Evolutionary conservation across 2,113 vertebrate species (phyloP).

Genomic region (Trichechus manatus): DNA sequence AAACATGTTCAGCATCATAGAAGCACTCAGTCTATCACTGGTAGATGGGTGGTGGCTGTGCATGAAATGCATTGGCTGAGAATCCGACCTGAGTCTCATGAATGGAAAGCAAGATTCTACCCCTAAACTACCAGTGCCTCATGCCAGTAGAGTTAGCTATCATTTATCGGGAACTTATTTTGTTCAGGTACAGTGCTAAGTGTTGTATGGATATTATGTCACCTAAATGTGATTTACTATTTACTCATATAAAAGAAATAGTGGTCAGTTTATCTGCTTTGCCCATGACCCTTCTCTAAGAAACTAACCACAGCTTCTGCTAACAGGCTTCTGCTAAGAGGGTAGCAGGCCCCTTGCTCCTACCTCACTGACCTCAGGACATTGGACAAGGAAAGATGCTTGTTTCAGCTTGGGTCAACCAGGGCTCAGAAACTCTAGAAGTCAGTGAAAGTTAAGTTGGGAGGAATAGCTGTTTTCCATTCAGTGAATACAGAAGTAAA

Average conservation of each 20-base stretch:
- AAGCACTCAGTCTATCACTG: too few relatives aligned
- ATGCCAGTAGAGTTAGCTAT: too few relatives aligned
- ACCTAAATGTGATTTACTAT: neutral
- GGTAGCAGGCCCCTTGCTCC: neutral
- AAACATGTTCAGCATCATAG: too few relatives aligned
- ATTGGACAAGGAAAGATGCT: neutral
- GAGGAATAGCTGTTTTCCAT: neutral
- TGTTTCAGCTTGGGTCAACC: neutral
- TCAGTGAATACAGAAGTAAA: neutral
- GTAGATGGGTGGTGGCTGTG: neutral
- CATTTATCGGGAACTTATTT: neutral
- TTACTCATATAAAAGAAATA: neutral
- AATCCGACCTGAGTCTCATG: too few relatives aligned
- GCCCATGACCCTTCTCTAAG: neutral
- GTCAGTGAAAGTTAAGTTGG: neutral
- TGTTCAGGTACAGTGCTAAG: neutral
- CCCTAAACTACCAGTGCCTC: too few relatives aligned
- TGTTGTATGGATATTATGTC: neutral
- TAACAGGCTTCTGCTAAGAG: neutral
- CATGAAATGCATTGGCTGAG: neutral
- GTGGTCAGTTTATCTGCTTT: neutral
- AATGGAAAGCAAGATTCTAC: too few relatives aligned
- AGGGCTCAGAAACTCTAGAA: neutral
- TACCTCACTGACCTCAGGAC: neutral
- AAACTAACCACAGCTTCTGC: neutral